These are phyloP conservation scores for Tachina grossa DNA, from an alignment of 2,888 invertebrate genomes.

Conservation along the genomic window DNA sequence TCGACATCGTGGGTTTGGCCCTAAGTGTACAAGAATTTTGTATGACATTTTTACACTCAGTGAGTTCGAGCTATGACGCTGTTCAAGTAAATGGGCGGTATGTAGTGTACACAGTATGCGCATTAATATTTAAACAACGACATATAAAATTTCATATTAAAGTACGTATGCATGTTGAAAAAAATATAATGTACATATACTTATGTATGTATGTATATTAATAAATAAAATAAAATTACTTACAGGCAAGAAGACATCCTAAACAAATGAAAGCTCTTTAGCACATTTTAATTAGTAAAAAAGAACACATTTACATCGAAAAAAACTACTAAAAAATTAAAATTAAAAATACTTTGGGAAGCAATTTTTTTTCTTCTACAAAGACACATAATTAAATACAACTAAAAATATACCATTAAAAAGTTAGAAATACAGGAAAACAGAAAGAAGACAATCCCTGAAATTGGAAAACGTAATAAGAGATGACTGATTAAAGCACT, in stretches of 20 bases:
- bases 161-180: background rate
- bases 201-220: background rate
- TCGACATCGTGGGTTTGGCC: too few relatives aligned
- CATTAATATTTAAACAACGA: too few relatives aligned
- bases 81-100: too few relatives aligned
- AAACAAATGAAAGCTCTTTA: constrained; percentile 63
- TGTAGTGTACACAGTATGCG: too few relatives aligned
- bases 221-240: constrained; percentile 4
- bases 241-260: constrained; percentile 45
- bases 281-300: constrained; percentile 61
- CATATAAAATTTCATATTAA: background rate
- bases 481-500: constrained; percentile 10
- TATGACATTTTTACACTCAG: too few relatives aligned
- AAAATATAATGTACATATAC: background rate
- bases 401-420: constrained; percentile 45
- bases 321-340: constrained; percentile 66
- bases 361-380: constrained; percentile 26
- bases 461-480: background rate
- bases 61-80: too few relatives aligned
- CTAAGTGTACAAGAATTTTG: too few relatives aligned
- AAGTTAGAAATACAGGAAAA: constrained; percentile 18
- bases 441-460: background rate
- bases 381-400: constrained; percentile 64
- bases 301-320: constrained; percentile 15
- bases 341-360: constrained; percentile 61